Percentiles rank a stretch among this genome's conserved stretches.
phyloP scores from a whole-genome alignment of 2,113 vertebrate genomes.

The Tichodroma muraria region DNA sequence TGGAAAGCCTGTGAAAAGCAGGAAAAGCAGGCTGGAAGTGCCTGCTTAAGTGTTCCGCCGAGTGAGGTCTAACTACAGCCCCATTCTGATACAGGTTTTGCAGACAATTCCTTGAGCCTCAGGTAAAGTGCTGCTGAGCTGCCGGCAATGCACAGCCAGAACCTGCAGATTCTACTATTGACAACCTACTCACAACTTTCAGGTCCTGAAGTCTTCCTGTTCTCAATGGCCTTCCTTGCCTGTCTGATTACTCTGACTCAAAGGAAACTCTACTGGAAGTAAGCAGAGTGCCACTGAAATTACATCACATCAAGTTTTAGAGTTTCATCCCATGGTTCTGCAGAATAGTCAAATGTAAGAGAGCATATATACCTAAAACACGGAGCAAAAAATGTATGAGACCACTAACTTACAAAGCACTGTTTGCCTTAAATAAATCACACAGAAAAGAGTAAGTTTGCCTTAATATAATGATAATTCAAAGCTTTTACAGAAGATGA shows the following conservation, averaged over 20 bases:
- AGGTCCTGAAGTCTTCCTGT: not conserved
- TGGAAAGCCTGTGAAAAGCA: not conserved
- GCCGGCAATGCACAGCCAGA: not conserved
- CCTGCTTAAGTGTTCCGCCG: not conserved
- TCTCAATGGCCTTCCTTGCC: not conserved
- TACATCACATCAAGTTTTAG: not conserved
- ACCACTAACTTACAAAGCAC: not conserved
- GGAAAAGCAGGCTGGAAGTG: not conserved
- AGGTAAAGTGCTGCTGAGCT: not conserved
- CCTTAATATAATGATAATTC: not conserved
- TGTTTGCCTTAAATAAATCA: not conserved
- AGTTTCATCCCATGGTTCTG: not conserved
- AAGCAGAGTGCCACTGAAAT: not conserved
- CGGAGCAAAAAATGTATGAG: not conserved
- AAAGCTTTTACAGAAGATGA: not conserved
- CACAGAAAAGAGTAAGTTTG: not conserved
- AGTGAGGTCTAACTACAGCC: not conserved
- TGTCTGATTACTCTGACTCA: not conserved
- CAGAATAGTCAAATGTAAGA: not conserved
- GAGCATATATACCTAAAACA: not conserved
- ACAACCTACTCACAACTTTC: not conserved
- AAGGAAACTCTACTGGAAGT: not conserved
- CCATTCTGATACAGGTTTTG: accelerated
- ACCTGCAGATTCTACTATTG: accelerated
- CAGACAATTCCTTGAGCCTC: not conserved